phyloP scores from a whole-genome alignment of 2,888 invertebrate species.

The Pristionchus mayeri region DNA sequence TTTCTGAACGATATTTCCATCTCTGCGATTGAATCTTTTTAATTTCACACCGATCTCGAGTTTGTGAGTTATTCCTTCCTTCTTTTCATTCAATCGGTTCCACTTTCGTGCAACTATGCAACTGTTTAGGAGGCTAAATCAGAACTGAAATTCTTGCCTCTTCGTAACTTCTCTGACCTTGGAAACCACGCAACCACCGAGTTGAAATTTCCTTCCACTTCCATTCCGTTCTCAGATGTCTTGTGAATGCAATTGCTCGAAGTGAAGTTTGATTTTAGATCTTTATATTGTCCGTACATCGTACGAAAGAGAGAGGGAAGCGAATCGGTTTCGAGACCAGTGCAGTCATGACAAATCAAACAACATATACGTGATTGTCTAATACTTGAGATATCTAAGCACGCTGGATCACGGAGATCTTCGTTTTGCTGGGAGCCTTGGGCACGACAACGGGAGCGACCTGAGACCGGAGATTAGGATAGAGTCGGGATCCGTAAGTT shows the following conservation, averaged over 20 bases:
- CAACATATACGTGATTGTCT: no score
- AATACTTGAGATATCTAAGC: not conserved
- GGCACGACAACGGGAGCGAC: conserved; percentile 34
- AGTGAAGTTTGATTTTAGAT: not conserved
- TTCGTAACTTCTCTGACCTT: not conserved
- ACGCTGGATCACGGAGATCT: conserved; percentile 49
- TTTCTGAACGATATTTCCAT: no score
- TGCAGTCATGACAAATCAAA: not conserved
- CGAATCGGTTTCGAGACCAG: not conserved
- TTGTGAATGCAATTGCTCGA: not conserved
- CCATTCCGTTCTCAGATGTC: not conserved
- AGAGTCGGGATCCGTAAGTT: not conserved
- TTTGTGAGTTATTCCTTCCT: no score
- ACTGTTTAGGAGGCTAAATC: not conserved
- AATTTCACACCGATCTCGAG: no score
- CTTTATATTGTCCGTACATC: not conserved
- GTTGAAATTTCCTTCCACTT: not conserved
- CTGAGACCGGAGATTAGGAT: not conserved
- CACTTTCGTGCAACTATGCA: not conserved
- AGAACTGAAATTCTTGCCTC: conserved; percentile 4
- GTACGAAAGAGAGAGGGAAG: not conserved
- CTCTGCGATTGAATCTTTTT: no score
- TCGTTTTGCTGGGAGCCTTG: not conserved
- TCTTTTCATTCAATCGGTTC: conserved; percentile 18
- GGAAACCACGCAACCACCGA: not conserved